Conservation (phyloP, 2,797 vertebrate genomes). For the Chromobotia macracanthus region DNA sequence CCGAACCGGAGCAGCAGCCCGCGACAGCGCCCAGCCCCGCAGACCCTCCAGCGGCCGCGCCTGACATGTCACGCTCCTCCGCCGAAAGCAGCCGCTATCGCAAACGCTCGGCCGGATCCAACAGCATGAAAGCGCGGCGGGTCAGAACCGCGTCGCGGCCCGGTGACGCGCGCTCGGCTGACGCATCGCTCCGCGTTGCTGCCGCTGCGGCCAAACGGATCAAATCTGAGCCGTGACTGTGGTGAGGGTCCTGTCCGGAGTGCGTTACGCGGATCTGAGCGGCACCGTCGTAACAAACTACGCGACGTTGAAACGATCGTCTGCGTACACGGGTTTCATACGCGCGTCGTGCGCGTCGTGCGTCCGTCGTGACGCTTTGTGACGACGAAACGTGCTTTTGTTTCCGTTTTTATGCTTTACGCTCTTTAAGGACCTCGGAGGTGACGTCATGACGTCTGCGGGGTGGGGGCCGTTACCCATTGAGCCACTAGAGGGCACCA, state of each 20-base stretch:
- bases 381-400: not conserved
- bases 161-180: slow-evolving; percentile 18
- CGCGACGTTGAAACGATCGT: not conserved
- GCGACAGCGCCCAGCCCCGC: slow-evolving; percentile 74
- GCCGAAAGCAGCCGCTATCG: slow-evolving; percentile 56
- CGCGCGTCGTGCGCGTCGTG: not conserved
- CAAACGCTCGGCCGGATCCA: slow-evolving; percentile 6
- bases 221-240: slow-evolving; percentile 54
- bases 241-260: slow-evolving; percentile 39
- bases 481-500: not conserved
- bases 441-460: slow-evolving; percentile 5
- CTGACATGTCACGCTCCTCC: slow-evolving; percentile 73
- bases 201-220: slow-evolving; percentile 39
- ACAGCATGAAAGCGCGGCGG: slow-evolving; percentile 13
- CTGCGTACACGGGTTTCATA: not conserved
- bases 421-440: slow-evolving; percentile 35
- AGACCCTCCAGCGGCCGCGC: slow-evolving; percentile 76
- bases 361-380: not conserved
- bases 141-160: slow-evolving; percentile 31
- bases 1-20: slow-evolving; percentile 70
- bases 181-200: slow-evolving; percentile 36
- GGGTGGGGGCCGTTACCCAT: not conserved
- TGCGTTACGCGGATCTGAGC: not conserved
- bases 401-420: not conserved
- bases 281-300: not conserved